phyloP scores from a whole-genome alignment of 1,140 invertebrate genomes.

The Limonius californicus region DNA sequence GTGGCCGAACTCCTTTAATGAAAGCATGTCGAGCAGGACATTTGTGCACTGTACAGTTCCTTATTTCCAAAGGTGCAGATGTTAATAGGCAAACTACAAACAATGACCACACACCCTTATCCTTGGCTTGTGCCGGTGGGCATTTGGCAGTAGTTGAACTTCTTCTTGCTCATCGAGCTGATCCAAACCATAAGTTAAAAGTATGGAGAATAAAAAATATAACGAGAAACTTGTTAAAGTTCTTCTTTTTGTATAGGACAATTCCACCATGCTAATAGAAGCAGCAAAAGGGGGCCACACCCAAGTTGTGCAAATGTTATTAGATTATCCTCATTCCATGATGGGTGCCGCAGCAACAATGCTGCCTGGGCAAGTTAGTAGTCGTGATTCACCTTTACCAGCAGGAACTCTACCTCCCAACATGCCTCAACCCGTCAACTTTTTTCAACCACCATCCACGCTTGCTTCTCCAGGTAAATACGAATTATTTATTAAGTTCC shows the following conservation, averaged over 20 bases:
- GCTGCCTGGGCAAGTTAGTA: conserved; percentile 39
- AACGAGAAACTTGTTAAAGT: neutral
- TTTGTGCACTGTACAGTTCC: conserved; percentile 94
- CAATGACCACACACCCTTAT: conserved; percentile 97
- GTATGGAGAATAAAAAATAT: conserved; percentile 43
- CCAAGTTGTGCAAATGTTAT: conserved; percentile 86
- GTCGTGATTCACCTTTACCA: conserved; percentile 33
- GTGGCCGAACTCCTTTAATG: conserved; percentile 94
- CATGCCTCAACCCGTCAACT: conserved; percentile 44
- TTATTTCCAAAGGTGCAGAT: conserved; percentile 90
- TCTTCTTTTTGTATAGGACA: conserved; percentile 65
- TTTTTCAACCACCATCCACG: conserved; percentile 43
- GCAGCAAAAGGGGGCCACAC: conserved; percentile 97
- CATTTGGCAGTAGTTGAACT: conserved; percentile 90
- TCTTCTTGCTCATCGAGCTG: conserved; percentile 83
- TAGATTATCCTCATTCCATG: conserved; percentile 90
- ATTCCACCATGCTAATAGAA: conserved; percentile 97
- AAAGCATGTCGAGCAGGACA: conserved; percentile 99
- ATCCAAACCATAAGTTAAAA: conserved; percentile 94
- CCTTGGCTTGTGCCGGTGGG: conserved; percentile 94
- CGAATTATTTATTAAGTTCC: too few species aligned
- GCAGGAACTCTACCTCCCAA: conserved; percentile 38
- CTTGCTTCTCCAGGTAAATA: conserved; percentile 29
- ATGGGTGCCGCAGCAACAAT: conserved; percentile 42
- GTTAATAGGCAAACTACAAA: conserved; percentile 93